Evolutionary conservation across 2,797 vertebrate genomes (phyloP).

Genomic region (Allobates femoralis): DNA sequence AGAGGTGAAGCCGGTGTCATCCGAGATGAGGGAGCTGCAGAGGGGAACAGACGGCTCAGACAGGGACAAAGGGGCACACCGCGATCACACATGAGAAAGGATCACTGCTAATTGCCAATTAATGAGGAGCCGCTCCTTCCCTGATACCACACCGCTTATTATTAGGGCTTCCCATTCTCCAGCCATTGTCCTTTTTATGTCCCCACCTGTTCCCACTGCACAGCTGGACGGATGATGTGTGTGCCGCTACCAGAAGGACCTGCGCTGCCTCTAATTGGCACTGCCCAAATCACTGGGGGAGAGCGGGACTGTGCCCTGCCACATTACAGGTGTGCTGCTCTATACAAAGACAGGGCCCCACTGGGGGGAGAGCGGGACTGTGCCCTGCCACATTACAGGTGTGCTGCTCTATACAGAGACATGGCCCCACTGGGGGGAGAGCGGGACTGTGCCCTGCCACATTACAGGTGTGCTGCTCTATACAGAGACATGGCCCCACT

Average conservation of each 20-base stretch:
- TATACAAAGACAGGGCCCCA: no score
- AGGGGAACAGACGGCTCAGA: constrained; percentile 53
- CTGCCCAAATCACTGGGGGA: constrained; percentile 31
- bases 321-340: neutral
- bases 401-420: neutral
- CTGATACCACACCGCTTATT: constrained; percentile 49
- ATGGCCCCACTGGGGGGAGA: constrained; percentile 8
- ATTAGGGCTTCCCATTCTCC: constrained; percentile 38
- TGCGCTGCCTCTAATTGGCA: constrained; percentile 26
- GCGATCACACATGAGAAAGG: constrained; percentile 58
- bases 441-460: neutral
- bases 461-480: neutral
- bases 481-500: no score
- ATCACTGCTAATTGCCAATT: constrained; percentile 63
- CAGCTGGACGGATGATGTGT: constrained; percentile 31
- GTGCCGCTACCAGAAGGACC: constrained; percentile 6
- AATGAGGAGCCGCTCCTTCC: constrained; percentile 51
- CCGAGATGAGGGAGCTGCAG: neutral
- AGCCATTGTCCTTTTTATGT: constrained; percentile 59
- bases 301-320: neutral
- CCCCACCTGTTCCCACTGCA: constrained; percentile 51
- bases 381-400: neutral
- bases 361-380: constrained; percentile 17
- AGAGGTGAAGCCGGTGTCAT: no score
- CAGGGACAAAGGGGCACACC: constrained; percentile 54